Conservation (phyloP, 2,797 vertebrate species). For the Emys orbicularis region DNA sequence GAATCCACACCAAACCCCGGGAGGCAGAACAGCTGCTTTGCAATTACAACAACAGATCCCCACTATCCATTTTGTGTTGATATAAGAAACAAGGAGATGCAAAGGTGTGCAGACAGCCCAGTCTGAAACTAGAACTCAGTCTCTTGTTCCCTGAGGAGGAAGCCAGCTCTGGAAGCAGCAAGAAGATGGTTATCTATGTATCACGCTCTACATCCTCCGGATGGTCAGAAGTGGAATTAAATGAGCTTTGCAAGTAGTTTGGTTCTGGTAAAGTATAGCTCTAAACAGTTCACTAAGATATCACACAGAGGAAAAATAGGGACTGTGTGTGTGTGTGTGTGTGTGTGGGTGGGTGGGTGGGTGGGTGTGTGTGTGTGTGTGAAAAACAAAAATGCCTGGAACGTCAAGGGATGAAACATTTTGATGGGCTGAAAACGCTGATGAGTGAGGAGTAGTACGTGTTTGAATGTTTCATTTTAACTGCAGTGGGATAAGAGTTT, state of each 20-base stretch:
- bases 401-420: not conserved
- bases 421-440: not conserved
- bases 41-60: not conserved
- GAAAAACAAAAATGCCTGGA: not conserved
- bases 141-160: not conserved
- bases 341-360: too few species aligned
- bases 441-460: not conserved
- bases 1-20: not conserved
- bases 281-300: not conserved
- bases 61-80: not conserved
- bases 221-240: not conserved
- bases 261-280: not conserved
- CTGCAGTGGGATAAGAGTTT: not conserved
- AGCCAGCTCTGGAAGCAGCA: not conserved
- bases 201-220: not conserved
- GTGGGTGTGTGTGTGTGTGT: too few species aligned
- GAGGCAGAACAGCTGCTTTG: not conserved
- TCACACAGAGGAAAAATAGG: not conserved
- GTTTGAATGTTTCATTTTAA: not conserved
- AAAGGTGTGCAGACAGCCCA: not conserved
- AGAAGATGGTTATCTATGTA: not conserved
- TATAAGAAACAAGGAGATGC: not conserved
- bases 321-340: too few species aligned
- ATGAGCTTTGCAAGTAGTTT: not conserved
- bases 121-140: not conserved